Evolutionary conservation across 2,113 vertebrate species (phyloP), one percentile per base, ranked within the genome.

Genomic region (Leucoraja erinaceus): DNA sequence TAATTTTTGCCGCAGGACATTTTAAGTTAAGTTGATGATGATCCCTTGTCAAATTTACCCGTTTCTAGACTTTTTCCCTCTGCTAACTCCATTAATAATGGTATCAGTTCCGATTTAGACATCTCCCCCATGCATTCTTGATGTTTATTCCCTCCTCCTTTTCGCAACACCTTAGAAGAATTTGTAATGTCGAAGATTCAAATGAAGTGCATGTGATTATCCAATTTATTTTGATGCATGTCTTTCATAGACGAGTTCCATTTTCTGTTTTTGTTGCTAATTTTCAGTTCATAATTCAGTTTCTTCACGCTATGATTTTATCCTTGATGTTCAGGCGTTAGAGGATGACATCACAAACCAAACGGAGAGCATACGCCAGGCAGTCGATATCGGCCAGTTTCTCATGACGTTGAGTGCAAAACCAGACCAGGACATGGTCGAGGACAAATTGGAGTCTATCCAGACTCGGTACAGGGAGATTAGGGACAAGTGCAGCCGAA

Each of bases 261-360:
- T 72, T 84, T 38, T 72, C 59, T 38, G 61, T 31, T 56, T 86
- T 72, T 72, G 7, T 68, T 47, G 20, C 70, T 47, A 74, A 6
- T 72, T 18, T 63, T 79, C 74, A 66, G 6, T 93, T 93, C 54
- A 78, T 93, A 18, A 25, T 56, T 14, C 28, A 38, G 33, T 83
- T 77, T 79, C 93, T 54, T 66, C 61, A 47, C 63, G 66, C 28
- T 81, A 66, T 74, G 10, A 38, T 68, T 68, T 79, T 79, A 66
- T 93, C 75, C 75, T 93, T 63, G 74, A 47, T 47, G 79, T 96
- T 95, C 96, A 99, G 99, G 98, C 97, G 90, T 93, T 99, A 94
- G 97, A 98, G 95, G 98, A 98, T 88, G 98, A 98, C 92, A 96
- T 99, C 94, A 96, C 96, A 94, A 96, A 96, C 94, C 97, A 95